Base-by-base conservation (phyloP, 1,140 invertebrate genomes). In the Dendroctonus valens region DNA sequence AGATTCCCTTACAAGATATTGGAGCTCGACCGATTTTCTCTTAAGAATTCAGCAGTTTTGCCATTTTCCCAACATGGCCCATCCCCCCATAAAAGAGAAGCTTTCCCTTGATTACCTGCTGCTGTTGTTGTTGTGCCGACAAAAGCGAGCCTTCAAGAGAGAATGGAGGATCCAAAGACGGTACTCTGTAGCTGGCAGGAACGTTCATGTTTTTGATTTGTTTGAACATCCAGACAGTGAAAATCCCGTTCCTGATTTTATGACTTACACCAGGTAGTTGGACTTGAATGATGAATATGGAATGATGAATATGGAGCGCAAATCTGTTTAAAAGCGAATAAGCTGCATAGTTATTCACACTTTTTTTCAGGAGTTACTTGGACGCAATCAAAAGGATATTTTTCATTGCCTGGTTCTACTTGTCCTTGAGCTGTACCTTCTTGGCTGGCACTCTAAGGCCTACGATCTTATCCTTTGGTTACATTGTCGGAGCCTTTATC, bases 241-340 rank as follows among this genome's bases (percentile, higher is more conserved):
- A 7, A 68, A 68, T 63, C 66, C 66, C 7, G 66, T 68, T 6
- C 66, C 66, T 7, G 66, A 68, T 51, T 68, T 57, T 62, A 37
- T 68, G 2, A 58, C 57, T 1, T 60, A 68, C 15, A 52, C 66
- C n/a, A 60, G 51, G 65, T 67, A 52, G 41, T 42, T 26, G 42
- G 5, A 3, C 26, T 26, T 26, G 26, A 46, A 46, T 9, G 1
- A 46, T 9, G n/a, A n/a, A n/a, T n/a, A n/a, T n/a, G n/a, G n/a
- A n/a, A n/a, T n/a, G n/a, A n/a, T n/a, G n/a, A n/a, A n/a, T n/a
- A n/a, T n/a, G n/a, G n/a, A n/a, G n/a, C n/a, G n/a, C n/a, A n/a
- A n/a, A n/a, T n/a, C n/a, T n/a, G n/a, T n/a, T n/a, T n/a, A n/a
- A n/a, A n/a, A n/a, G n/a, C n/a, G n/a, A n/a, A n/a, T n/a, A n/a